Evolutionary conservation across 2,113 vertebrate species (phyloP).

Genomic region (Pituophis catenifer): DNA sequence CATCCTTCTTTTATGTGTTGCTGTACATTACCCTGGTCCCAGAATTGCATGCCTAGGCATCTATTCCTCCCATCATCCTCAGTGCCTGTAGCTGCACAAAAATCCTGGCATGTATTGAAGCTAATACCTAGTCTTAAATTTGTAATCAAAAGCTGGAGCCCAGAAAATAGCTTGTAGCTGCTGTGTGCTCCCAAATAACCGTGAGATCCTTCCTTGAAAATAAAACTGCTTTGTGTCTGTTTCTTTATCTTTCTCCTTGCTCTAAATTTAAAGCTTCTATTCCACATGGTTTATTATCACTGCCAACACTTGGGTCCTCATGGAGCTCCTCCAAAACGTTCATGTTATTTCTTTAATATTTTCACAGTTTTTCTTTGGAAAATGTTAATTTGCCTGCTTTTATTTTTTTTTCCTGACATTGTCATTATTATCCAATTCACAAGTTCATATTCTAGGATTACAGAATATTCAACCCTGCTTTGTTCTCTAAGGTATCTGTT

Average conservation of each 20-base stretch:
- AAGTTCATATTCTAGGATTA: background rate
- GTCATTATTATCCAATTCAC: background rate
- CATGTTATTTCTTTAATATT: background rate
- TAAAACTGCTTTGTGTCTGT: background rate
- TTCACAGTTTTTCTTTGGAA: background rate
- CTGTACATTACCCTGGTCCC: background rate
- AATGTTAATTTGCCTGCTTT: background rate
- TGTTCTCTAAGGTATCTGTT: background rate
- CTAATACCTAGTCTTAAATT: background rate
- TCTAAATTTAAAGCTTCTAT: background rate
- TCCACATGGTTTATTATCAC: background rate
- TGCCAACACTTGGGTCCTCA: background rate
- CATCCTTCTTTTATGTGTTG: background rate
- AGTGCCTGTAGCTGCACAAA: background rate
- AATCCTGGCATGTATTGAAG: background rate
- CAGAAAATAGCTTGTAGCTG: background rate
- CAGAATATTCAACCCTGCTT: background rate
- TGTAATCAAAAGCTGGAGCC: background rate
- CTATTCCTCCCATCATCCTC: background rate
- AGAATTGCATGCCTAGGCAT: background rate
- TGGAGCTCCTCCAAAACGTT: background rate
- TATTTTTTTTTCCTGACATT: background rate
- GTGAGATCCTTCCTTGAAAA: background rate
- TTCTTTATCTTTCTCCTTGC: background rate
- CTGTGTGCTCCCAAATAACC: background rate